Evolutionary conservation across 2,888 invertebrate genomes (phyloP).

Genomic region (Brachyopa scutellaris): DNA sequence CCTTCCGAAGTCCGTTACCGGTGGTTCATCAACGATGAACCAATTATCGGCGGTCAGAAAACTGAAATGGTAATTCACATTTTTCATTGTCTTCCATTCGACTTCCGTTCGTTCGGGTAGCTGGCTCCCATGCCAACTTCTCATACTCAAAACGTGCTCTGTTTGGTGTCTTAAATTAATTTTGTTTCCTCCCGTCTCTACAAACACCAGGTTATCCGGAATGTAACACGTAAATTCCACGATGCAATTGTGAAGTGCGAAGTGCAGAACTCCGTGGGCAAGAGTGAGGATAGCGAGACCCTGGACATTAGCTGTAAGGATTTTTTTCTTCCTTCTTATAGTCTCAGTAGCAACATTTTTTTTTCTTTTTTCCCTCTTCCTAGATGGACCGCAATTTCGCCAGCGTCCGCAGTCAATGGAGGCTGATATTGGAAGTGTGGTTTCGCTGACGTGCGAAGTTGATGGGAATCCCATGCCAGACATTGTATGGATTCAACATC

Average conservation of each 20-base stretch:
- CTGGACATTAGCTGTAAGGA: constrained; percentile 95
- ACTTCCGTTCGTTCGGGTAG: constrained; percentile 20
- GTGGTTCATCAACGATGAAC: constrained; percentile 93
- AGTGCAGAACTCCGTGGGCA: constrained; percentile 95
- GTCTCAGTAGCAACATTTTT: constrained; percentile 16
- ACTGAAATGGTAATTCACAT: constrained; percentile 86
- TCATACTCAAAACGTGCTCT: not conserved
- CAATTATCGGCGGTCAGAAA: constrained; percentile 89
- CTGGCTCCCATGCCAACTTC: constrained; percentile 6
- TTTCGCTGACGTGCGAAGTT: constrained; percentile 92
- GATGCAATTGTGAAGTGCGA: constrained; percentile 95
- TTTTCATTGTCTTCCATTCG: constrained; percentile 12
- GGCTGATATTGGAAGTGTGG: constrained; percentile 90
- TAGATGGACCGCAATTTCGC: constrained; percentile 93
- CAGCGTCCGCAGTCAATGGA: constrained; percentile 90
- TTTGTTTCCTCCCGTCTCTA: not conserved
- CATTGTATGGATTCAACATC: constrained; percentile 94
- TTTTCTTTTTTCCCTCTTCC: constrained; percentile 65
- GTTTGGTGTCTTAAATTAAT: constrained; percentile 27
- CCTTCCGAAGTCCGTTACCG: constrained; percentile 92
- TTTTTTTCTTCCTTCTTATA: no score
- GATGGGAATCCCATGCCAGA: constrained; percentile 95
- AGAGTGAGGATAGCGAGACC: constrained; percentile 92
- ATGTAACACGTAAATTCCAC: constrained; percentile 91
- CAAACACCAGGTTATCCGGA: constrained; percentile 85